Base-by-base conservation (phyloP, 92 coral and sea anemone species). In the Montipora capitata region DNA sequence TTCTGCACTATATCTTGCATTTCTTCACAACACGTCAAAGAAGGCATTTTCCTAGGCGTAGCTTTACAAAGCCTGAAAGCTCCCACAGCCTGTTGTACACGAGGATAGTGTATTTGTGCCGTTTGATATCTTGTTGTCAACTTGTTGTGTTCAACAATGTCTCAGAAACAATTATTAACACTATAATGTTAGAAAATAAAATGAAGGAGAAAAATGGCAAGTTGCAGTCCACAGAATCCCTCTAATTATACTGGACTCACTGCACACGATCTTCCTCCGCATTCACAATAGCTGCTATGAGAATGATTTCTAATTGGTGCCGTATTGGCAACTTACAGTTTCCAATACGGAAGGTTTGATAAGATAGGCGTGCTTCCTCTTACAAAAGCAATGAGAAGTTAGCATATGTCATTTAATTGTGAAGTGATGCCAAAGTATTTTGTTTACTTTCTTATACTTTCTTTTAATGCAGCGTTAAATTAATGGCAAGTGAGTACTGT, bases 1-100 rank as follows among this genome's bases (percentile, higher is more conserved):
- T 27, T 27, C 35, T 27, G 35, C 35, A 27, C 35, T 27, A 27
- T 75, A 84, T 56, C 43, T 70, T 18, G 75, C 84, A 13, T 49
- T 20, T 59, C 65, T 3, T 61, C 62, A 62, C 68, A 85, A 45
- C 18, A 84, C 68, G 65, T 12, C 65, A 59, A 9, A 59, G 65
- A 59, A 59, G 15, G 65, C 65, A 59, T 59, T 59, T 59, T 59
- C 65, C 65, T 59, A n/a, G 65, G 65, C 18, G n/a, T 59, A n/a
- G 65, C 1, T 59, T n/a, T 3, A 48, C 52, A 48, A 48, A 48
- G 10, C 10, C 7, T 48, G 52, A 48, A 48, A 48, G 52, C 52
- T 59, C 65, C 65, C 18, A 59, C 65, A 59, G 65, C 2, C 2
- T 48, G 52, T 48, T 48, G 52, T 48, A 48, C 2, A 48, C 52